Base-by-base conservation (phyloP, 2,888 invertebrate genomes). In the Diadromus collaris region DNA sequence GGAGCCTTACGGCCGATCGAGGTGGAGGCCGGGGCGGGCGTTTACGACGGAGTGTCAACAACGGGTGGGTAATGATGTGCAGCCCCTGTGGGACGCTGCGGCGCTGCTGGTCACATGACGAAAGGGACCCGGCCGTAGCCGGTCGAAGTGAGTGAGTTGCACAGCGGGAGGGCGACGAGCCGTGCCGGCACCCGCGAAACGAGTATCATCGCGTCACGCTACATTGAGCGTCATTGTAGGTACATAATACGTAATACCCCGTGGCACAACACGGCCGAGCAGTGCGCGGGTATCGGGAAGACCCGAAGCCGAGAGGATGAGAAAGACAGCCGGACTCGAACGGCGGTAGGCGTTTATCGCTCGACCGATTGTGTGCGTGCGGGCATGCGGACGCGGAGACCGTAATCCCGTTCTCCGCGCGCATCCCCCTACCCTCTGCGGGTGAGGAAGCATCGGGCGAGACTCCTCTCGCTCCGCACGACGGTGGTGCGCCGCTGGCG, bases 41-140 rank as follows among this genome's bases (percentile, higher is more conserved):
- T 88, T 89, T 89, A 88, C 87, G 88, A 87, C 85, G 82, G 83
- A 86, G 86, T 89, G 88, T 89, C 88, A 89, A 88, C 88, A 88
- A 84, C 86, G 83, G 76, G 84, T 82, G 85, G 86, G 85, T 88
- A 89, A 89, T 89, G 88, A 89, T 84, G 86, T 85, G 86, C 86
- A 85, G 85, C 83, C 86, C 88, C 84, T 79, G 81, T 69, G 65
- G 38, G 54, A 54, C 32, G 71, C 48, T 68, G 72, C 34, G 46
- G 19, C 27, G 48, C 48, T 48, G 48, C 41, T 78, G 79, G 79
- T 81, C 82, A 72, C 75, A 81, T 44, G 34, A 75, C 82, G 81
- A 83, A 81, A 83, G 84, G 82, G 84, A 84, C 63, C 83, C 72
- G 51, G 9, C 21, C 63, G 67, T 16, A 64, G 54, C 78, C 65